phyloP scores from a whole-genome alignment of 2,797 vertebrate genomes.

The Rallus crepitans region DNA sequence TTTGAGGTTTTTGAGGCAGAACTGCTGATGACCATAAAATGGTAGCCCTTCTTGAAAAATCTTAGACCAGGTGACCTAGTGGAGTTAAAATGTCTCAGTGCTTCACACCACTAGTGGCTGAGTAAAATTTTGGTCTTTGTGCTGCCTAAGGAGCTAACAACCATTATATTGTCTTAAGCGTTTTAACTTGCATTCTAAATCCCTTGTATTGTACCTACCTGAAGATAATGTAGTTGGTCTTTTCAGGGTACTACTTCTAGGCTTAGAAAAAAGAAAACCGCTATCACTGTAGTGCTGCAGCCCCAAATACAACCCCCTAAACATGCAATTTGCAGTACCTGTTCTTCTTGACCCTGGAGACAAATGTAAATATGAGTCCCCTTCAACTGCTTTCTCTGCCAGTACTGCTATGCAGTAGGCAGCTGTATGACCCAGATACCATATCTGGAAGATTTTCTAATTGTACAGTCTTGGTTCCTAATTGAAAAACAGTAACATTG shows the following conservation, averaged over 20 bases:
- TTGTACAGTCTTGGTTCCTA: not conserved
- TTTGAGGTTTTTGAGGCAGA: not conserved
- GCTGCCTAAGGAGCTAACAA: not conserved
- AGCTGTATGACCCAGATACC: not conserved
- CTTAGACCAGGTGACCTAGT: not conserved
- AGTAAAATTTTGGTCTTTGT: not conserved
- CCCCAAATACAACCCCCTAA: not conserved
- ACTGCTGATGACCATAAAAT: not conserved
- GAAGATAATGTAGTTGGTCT: not conserved
- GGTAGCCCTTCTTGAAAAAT: not conserved
- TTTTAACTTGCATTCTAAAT: not conserved
- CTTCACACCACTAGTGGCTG: not conserved
- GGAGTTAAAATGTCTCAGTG: not conserved
- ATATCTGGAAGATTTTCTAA: not conserved
- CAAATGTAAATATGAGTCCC: not conserved
- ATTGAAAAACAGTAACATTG: not conserved
- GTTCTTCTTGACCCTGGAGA: not conserved
- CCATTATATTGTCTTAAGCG: not conserved
- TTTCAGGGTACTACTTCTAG: not conserved
- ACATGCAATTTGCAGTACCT: not conserved
- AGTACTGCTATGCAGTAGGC: not conserved
- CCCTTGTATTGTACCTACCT: not conserved
- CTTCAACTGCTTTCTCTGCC: not conserved
- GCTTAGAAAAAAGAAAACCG: not conserved
- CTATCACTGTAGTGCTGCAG: not conserved